Evolutionary conservation across 2,888 invertebrate species (phyloP), one percentile per base, ranked within the genome.

Genomic region (Sinopyrophorus schimmeli): DNA sequence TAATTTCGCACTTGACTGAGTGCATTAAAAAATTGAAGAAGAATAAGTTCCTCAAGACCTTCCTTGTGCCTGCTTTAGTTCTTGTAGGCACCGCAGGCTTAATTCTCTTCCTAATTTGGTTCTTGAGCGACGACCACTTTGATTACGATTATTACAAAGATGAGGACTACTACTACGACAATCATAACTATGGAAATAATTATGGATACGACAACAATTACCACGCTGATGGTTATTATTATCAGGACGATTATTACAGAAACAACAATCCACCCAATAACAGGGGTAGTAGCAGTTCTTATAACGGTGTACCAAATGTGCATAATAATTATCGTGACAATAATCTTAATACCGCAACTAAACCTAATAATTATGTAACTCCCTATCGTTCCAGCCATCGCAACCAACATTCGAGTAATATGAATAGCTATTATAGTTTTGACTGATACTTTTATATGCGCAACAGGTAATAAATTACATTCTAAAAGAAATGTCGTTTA

Each of bases 91-190:
- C 68, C 11, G 62, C 66, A 11, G 71, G 70, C 6, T 54, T 64
- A 3, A 57, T 71, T 41, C 53, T 72, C 15, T 71, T 73, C 57
- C 55, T 73, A 37, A 62, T 70, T 14, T 74, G 70, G 68, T 73
- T 70, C 68, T 52, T 71, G 18, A 63, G 66, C 44, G 58, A 60
- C 0, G 59, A 63, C 34, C 60, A 56, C 7, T 6, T 37, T 21
- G 9, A 5, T 12, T 34, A 34, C 23, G 21, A n/a, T n/a, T n/a
- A n/a, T n/a, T n/a, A n/a, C n/a, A n/a, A n/a, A n/a, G 24, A 23
- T 16, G 31, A 35, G 20, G 18, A 12, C 17, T 35, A 38, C 18
- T 28, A 17, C 7, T 42, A 47, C 14, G 28, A 21, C 11, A 12
- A 20, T 32, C 7, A 17, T 6, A 16, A 24, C 23, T 26, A 40